Evolutionary conservation across 2,888 invertebrate genomes (phyloP).

Genomic region (Conus canariensis): DNA sequence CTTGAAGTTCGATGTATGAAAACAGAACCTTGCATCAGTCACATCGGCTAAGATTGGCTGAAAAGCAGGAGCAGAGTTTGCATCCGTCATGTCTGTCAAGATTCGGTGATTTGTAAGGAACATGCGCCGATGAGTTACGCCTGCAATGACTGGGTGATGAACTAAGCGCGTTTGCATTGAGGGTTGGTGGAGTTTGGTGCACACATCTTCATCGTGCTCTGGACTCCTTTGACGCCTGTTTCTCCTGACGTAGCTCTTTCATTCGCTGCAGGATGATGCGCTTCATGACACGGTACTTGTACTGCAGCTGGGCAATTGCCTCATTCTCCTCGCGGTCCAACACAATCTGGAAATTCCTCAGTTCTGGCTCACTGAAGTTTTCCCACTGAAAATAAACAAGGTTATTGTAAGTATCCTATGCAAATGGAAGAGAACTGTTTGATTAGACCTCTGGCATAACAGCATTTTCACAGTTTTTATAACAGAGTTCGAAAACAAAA

Average conservation of each 20-base stretch:
- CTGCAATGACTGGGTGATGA: neutral
- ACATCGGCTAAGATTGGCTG: neutral
- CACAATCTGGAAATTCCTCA: conserved; percentile 81
- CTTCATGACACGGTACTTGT: conserved; percentile 79
- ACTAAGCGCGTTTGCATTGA: neutral
- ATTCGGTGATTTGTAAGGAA: neutral
- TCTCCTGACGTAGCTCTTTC: conserved; percentile 66
- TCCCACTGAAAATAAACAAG: conserved; percentile 80
- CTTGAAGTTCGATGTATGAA: neutral
- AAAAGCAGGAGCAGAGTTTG: neutral
- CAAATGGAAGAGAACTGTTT: no score
- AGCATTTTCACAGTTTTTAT: no score
- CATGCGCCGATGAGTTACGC: neutral
- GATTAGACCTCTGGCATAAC: no score
- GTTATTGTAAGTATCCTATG: no score
- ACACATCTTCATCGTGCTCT: neutral
- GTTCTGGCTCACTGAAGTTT: conserved; percentile 81
- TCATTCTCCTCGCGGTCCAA: conserved; percentile 81
- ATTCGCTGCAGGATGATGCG: conserved; percentile 66
- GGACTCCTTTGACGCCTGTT: conserved; percentile 4
- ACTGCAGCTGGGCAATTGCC: conserved; percentile 79
- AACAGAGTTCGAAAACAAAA: no score
- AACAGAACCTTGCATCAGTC: neutral
- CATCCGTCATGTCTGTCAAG: neutral
- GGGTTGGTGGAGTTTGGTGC: neutral